Base-by-base conservation (phyloP, 2,888 invertebrate species). In the Drosophila dives region DNA sequence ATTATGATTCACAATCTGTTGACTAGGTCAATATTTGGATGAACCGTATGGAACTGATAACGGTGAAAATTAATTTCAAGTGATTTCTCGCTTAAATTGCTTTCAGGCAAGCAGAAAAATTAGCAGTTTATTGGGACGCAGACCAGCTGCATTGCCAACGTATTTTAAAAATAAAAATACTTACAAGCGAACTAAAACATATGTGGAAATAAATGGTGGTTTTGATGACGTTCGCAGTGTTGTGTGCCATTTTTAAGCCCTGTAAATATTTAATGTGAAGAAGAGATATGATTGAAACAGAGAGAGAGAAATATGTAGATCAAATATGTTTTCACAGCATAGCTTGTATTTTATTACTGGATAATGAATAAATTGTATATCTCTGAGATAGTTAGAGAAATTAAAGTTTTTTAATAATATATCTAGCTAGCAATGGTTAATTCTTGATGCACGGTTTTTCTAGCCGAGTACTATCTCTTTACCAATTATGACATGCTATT, bases 11-110 rank as follows among this genome's bases (percentile, higher is more conserved):
- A 84, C 26, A 61, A 59, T 71, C 64, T 79, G 79, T 86, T 87
- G 84, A 87, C 88, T 84, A 89, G 84, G 84, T 84, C 84, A 84
- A 89, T 85, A 76, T 84, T 83, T 72, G 81, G 66, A 65, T 45
- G 33, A 64, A 68, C 53, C 59, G 53, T 60, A 64, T 66, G 73
- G 54, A 50, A 48, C 50, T 64, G 69, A 51, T 80, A 89, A 84
- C 89, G 89, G 88, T 85, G 68, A 75, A 87, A 68, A 64, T 84
- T 82, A 79, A 89, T 86, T 68, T 68, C 38, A 69, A 72, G 34
- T 64, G 55, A 63, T 72, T 65, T 73, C 64, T 73, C 55, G 67
- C 62, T 74, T 42, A 64, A 72, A 51, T 38, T 48, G 62, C 61
- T 58, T 45, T n/a, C 26, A 51, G 78, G 48, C 60, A 61, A 60